Evolutionary conservation across 1,140 invertebrate genomes (phyloP).

Genomic region (Cyrtorhinus lividipennis): DNA sequence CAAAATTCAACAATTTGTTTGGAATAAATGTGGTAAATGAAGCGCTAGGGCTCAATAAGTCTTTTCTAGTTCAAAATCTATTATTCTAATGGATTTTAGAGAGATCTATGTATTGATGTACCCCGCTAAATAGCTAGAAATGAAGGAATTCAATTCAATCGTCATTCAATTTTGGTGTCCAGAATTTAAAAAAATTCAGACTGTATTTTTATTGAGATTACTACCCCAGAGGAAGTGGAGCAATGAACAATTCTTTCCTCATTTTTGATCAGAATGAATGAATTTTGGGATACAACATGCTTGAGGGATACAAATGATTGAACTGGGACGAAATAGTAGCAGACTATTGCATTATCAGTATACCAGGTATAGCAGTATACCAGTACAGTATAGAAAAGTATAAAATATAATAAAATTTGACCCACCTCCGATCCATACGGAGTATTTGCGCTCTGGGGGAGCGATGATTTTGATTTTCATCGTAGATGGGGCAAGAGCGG

Average conservation of each 20-base stretch:
- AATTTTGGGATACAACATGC: neutral
- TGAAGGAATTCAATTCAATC: neutral
- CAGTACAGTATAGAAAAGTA: neutral
- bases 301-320: neutral
- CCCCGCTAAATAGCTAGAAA: too few relatives aligned
- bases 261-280: neutral
- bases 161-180: neutral
- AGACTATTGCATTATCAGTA: too few relatives aligned
- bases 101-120: too few relatives aligned
- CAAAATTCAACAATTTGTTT: neutral
- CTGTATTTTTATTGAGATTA: neutral
- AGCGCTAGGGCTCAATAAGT: neutral
- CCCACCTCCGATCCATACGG: conserved; percentile 62
- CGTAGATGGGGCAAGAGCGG: conserved; percentile 51
- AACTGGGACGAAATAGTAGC: neutral
- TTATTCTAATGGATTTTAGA: too few relatives aligned
- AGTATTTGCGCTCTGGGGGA: conserved; percentile 70
- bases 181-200: too few relatives aligned
- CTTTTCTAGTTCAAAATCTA: too few relatives aligned
- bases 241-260: neutral
- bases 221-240: neutral
- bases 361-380: too few relatives aligned
- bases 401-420: neutral
- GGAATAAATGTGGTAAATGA: neutral
- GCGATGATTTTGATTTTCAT: conserved; percentile 77